phyloP scores from a whole-genome alignment of 1,140 invertebrate species.

The Bombus vancouverensis region DNA sequence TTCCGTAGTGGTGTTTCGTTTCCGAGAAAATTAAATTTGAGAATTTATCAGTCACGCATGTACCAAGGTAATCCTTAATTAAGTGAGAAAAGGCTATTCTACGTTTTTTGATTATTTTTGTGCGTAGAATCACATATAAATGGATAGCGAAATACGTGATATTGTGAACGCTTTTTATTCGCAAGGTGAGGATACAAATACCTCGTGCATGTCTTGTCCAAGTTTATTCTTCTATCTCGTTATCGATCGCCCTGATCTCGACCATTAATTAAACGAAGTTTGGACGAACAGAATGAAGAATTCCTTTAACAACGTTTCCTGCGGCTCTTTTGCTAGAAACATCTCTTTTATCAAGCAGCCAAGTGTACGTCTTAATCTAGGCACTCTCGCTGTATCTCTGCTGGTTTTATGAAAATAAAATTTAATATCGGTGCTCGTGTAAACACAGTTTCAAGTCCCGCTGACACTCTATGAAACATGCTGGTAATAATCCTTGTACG shows the following conservation, averaged over 20 bases:
- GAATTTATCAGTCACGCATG: too few relatives aligned
- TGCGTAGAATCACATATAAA: too few relatives aligned
- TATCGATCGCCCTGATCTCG: neutral
- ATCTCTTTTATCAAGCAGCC: neutral
- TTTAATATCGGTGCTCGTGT: constrained; percentile 51
- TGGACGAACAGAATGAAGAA: neutral
- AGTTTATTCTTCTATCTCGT: neutral
- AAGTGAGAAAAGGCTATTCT: too few relatives aligned
- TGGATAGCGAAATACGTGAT: too few relatives aligned
- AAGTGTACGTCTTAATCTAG: constrained; percentile 5
- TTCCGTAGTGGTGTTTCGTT: too few relatives aligned
- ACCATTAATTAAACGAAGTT: constrained; percentile 54
- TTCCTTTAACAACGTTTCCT: neutral
- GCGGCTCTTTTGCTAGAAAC: too few relatives aligned
- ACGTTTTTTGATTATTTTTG: too few relatives aligned
- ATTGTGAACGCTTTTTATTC: too few relatives aligned
- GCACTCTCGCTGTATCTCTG: neutral
- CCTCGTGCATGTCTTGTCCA: neutral
- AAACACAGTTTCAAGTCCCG: constrained; percentile 6
- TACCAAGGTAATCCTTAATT: too few relatives aligned
- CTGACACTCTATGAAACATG: neutral
- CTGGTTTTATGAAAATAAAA: constrained; percentile 43
- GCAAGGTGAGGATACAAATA: neutral
- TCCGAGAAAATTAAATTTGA: too few relatives aligned
- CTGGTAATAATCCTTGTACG: constrained; percentile 53